Percentiles rank a stretch among this genome's conserved stretches.
These are phyloP conservation scores for Lasioglossum baleicum DNA, from an alignment of 1,140 invertebrate genomes.

Conservation along the genomic window DNA sequence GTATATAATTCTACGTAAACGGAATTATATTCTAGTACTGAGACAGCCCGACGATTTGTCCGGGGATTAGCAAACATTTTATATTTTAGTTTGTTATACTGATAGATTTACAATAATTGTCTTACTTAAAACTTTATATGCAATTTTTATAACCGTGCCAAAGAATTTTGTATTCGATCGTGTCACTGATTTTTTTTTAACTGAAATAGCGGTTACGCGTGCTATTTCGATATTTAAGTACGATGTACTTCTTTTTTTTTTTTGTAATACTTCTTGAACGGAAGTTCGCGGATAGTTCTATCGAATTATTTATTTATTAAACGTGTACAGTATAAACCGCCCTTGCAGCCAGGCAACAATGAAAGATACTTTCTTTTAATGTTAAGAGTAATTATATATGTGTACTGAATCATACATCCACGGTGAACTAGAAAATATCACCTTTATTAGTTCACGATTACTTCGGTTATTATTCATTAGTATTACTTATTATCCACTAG, in stretches of 20 bases:
- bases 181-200: conserved; percentile 12
- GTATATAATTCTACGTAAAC: conserved; percentile 5
- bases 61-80: conserved; percentile 13
- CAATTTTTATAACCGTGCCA: conserved; percentile 24
- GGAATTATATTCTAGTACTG: conserved; percentile 22
- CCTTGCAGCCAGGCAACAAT: not conserved
- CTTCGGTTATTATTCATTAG: conserved; percentile 17
- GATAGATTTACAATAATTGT: not conserved
- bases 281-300: conserved; percentile 22
- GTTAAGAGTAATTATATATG: not conserved
- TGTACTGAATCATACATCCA: not conserved
- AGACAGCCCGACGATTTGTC: not conserved
- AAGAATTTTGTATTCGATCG: conserved; percentile 37
- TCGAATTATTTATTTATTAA: conserved; percentile 48
- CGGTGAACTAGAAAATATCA: not conserved
- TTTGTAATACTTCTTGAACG: not conserved
- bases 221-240: conserved; percentile 43
- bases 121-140: conserved; percentile 35
- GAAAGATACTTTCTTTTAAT: conserved; percentile 16
- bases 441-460: conserved; percentile 9
- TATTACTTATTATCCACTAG: conserved; percentile 3
- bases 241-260: not conserved
- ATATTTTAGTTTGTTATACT: not conserved
- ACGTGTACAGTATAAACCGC: conserved; percentile 6
- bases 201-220: not conserved